Evolutionary conservation across 1,140 invertebrate species (phyloP).

Genomic region (Hypothenemus hampei): DNA sequence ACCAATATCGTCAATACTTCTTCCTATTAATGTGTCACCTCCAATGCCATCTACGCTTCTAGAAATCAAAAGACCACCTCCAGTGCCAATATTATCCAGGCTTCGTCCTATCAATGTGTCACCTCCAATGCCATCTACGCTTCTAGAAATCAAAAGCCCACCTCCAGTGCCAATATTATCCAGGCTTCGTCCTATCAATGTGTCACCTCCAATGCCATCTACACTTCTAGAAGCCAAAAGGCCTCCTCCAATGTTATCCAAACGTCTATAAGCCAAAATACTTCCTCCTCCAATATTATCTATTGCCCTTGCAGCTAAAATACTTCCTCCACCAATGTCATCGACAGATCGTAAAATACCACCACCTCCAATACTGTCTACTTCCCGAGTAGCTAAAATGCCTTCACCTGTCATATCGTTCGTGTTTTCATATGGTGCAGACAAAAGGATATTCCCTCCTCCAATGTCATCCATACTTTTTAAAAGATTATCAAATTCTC

Average conservation of each 20-base stretch:
- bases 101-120: neutral
- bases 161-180: conserved; percentile 24
- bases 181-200: conserved; percentile 12
- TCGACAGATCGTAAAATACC: conserved; percentile 22
- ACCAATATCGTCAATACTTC: conserved; percentile 1
- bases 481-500: conserved; percentile 1
- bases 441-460: conserved; percentile 7
- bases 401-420: conserved; percentile 14
- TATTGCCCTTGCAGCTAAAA: conserved; percentile 14
- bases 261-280: conserved; percentile 12
- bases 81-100: conserved; percentile 9
- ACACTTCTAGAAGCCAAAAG: conserved; percentile 15
- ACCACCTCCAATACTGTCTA: conserved; percentile 24
- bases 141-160: conserved; percentile 17
- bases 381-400: conserved; percentile 1
- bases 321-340: conserved; percentile 15
- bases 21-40: neutral
- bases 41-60: conserved; percentile 6
- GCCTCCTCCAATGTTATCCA: conserved; percentile 23
- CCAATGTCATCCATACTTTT: conserved; percentile 19
- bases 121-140: conserved; percentile 7
- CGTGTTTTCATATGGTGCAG: conserved; percentile 7
- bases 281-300: conserved; percentile 25
- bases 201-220: conserved; percentile 9
- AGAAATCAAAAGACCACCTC: neutral